Evolutionary conservation across 1,140 invertebrate species (phyloP).

Genomic region (Lordiphosa mommai): DNA sequence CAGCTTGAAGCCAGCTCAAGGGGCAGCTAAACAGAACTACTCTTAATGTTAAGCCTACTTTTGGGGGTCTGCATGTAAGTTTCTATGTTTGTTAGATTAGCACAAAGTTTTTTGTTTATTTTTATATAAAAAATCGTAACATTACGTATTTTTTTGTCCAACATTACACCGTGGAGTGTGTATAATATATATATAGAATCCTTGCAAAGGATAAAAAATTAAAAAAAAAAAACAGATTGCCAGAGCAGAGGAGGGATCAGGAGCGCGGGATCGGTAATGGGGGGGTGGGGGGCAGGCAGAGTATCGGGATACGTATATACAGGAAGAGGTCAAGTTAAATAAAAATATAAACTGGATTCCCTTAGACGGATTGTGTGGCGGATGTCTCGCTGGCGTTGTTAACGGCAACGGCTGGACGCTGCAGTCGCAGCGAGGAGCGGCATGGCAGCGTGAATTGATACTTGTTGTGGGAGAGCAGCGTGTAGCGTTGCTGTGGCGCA

Average conservation of each 20-base stretch:
- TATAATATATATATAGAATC: slow-evolving; percentile 21
- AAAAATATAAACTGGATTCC: background rate
- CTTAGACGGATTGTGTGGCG: slow-evolving; percentile 53
- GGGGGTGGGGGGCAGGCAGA: background rate
- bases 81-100: slow-evolving; percentile 31
- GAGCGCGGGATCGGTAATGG: background rate
- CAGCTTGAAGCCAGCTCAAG: no score
- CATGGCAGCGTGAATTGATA: slow-evolving; percentile 79
- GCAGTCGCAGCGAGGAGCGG: slow-evolving; percentile 74
- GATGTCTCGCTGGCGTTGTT: slow-evolving; percentile 10
- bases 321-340: slow-evolving; percentile 16
- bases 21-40: no score
- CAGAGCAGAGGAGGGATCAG: background rate
- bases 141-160: slow-evolving; percentile 17
- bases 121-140: slow-evolving; percentile 27
- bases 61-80: no score
- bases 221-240: slow-evolving; percentile 21
- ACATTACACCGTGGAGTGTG: slow-evolving; percentile 19
- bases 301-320: slow-evolving; percentile 23
- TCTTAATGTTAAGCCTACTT: no score
- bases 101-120: slow-evolving; percentile 34
- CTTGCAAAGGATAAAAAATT: slow-evolving; percentile 39
- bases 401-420: slow-evolving; percentile 28
- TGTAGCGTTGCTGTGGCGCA: slow-evolving; percentile 69
- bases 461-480: slow-evolving; percentile 69